Evolutionary conservation across 1,140 invertebrate species (phyloP).

Genomic region (Macrobrachium rosenbergii): DNA sequence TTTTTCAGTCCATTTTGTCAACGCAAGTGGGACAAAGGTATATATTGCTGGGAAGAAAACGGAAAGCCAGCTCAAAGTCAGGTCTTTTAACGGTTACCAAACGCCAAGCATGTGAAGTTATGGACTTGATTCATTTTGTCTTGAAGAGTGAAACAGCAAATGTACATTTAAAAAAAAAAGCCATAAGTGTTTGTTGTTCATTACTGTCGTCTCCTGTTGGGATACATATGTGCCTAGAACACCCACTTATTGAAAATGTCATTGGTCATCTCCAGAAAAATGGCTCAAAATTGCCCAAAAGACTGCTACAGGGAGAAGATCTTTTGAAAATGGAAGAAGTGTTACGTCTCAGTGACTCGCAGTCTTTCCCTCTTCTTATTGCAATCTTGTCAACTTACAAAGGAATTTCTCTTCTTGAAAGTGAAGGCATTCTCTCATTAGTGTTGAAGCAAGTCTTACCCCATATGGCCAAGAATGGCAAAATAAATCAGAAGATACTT

Average conservation of each 20-base stretch:
- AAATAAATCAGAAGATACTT: constrained; percentile 30
- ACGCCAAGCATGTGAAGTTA: constrained; percentile 33
- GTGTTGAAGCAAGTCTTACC: constrained; percentile 38
- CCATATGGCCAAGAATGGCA: constrained; percentile 42
- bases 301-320: constrained; percentile 9
- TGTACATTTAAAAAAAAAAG: constrained; percentile 30
- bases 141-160: constrained; percentile 30
- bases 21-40: constrained; percentile 49
- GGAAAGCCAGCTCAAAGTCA: constrained; percentile 51
- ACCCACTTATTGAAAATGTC: constrained; percentile 43
- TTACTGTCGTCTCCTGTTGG: constrained; percentile 47
- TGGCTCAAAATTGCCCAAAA: constrained; percentile 11
- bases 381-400: constrained; percentile 36
- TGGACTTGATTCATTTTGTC: constrained; percentile 32
- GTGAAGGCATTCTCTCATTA: constrained; percentile 35
- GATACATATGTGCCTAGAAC: constrained; percentile 46
- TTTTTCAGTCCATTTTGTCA: constrained; percentile 39
- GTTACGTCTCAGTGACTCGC: constrained; percentile 32
- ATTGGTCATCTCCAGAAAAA: constrained; percentile 40
- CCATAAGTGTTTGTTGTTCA: constrained; percentile 35
- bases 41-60: constrained; percentile 44
- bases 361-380: constrained; percentile 45
- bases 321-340: not conserved
- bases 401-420: constrained; percentile 41
- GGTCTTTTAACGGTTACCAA: constrained; percentile 33